A percentile compares a stretch with the other conserved stretches of the same genome.
phyloP scores from a whole-genome alignment of 2,888 invertebrate genomes.

The Camponotus fellah region DNA sequence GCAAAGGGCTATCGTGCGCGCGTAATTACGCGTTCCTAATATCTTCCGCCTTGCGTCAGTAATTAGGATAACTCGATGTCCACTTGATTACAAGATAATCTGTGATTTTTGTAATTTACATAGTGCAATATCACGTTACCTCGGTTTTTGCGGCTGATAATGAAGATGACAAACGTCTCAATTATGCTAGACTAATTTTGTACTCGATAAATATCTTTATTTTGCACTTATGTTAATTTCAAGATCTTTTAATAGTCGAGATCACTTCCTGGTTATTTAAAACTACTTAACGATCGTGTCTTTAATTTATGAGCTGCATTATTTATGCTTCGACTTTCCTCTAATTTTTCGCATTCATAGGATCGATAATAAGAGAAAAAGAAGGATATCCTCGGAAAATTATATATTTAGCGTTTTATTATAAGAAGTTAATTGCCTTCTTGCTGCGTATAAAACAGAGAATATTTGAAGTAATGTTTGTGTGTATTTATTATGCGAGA shows the following conservation, averaged over 20 bases:
- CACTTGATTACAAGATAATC: slow-evolving; percentile 63
- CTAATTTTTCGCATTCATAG: background rate
- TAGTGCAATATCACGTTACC: background rate
- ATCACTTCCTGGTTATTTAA: background rate
- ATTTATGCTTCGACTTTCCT: background rate
- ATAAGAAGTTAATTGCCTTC: background rate
- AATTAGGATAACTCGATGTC: slow-evolving; percentile 69
- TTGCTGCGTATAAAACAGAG: background rate
- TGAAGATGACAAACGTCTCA: background rate
- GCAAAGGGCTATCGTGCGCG: slow-evolving; percentile 69
- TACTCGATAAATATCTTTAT: slow-evolving; percentile 16
- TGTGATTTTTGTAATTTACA: slow-evolving; percentile 12
- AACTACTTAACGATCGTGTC: background rate
- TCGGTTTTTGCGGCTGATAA: background rate
- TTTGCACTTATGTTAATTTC: background rate
- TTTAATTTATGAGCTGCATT: background rate
- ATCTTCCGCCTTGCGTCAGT: slow-evolving; percentile 73
- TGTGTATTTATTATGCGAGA: background rate
- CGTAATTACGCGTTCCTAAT: slow-evolving; percentile 74
- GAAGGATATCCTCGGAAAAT: background rate
- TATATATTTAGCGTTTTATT: background rate
- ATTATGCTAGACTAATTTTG: background rate
- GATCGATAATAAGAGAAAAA: background rate
- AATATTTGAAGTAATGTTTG: background rate
- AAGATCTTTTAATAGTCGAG: background rate